These are phyloP conservation scores for Neuroterus valhalla DNA, from an alignment of 1,140 invertebrate genomes.

Conservation along the genomic window DNA sequence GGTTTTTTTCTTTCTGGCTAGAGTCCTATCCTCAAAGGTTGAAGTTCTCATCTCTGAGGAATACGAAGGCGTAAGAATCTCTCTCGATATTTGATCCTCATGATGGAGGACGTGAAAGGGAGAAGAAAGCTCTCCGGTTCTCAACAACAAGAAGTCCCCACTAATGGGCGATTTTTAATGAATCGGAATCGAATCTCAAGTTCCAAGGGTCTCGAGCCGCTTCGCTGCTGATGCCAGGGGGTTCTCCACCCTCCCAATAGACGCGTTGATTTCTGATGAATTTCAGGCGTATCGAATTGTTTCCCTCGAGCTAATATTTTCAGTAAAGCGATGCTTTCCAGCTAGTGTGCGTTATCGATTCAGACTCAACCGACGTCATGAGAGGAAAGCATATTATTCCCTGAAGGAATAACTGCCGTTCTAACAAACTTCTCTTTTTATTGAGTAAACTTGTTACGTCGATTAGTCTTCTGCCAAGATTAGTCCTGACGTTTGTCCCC, in stretches of 20 bases:
- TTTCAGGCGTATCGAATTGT: conserved; percentile 27
- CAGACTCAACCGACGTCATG: conserved; percentile 34
- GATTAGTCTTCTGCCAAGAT: background rate
- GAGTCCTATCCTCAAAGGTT: no score
- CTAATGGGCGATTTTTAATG: conserved; percentile 22
- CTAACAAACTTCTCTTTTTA: conserved; percentile 18
- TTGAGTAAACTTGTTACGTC: background rate
- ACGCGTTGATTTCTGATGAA: conserved; percentile 14
- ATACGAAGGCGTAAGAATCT: background rate
- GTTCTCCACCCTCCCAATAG: background rate
- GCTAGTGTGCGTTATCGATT: conserved; percentile 46
- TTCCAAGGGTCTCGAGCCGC: conserved; percentile 19
- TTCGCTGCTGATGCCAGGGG: background rate
- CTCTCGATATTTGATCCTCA: background rate
- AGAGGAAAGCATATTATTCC: conserved; percentile 42
- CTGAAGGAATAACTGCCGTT: background rate
- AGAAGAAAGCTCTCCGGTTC: background rate
- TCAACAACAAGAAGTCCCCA: background rate
- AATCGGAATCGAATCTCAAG: conserved; percentile 23
- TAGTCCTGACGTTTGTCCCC: background rate
- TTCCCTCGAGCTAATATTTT: conserved; percentile 32
- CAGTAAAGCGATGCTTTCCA: conserved; percentile 30
- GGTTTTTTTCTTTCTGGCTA: background rate
- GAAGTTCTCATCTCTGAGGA: background rate
- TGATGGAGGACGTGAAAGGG: background rate